These are phyloP conservation scores for Danio rerio DNA, from an alignment of 2,113 vertebrate species.

Conservation along the genomic window DNA sequence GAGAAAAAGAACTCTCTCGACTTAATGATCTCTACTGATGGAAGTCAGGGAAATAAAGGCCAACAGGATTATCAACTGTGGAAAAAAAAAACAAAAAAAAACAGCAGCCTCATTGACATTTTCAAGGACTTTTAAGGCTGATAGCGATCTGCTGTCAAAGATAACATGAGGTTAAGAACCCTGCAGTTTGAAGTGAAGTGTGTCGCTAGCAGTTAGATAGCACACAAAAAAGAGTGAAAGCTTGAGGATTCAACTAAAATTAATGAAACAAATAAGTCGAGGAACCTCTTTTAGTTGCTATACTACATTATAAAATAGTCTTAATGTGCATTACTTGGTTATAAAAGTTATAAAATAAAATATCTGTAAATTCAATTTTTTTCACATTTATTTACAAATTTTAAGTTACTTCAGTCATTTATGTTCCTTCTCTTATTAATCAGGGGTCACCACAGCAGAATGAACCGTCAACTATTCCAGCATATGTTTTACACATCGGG, in stretches of 20 bases:
- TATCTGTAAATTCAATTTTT: no score
- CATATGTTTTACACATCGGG: no score
- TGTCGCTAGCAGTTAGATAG: not conserved
- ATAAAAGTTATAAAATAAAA: no score
- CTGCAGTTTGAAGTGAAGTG: not conserved
- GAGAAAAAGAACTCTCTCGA: not conserved
- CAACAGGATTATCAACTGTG: constrained; percentile 12
- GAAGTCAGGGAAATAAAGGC: constrained; percentile 6
- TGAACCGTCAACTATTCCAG: no score
- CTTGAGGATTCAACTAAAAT: not conserved
- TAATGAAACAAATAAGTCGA: not conserved
- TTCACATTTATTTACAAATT: no score
- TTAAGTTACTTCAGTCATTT: no score
- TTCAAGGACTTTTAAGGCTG: constrained; percentile 30
- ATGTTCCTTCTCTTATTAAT: no score
- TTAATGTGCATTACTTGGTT: no score
- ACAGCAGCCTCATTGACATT: not conserved
- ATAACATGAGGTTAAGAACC: not conserved
- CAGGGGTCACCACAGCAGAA: no score
- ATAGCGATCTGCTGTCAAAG: constrained; percentile 32
- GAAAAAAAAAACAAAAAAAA: not conserved
- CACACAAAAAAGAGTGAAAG: not conserved
- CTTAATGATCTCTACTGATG: not conserved
- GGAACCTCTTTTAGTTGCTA: no score
- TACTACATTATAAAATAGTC: no score